Evolutionary conservation across 2,797 vertebrate genomes (phyloP).

Genomic region (Rhinogobio ventralis): DNA sequence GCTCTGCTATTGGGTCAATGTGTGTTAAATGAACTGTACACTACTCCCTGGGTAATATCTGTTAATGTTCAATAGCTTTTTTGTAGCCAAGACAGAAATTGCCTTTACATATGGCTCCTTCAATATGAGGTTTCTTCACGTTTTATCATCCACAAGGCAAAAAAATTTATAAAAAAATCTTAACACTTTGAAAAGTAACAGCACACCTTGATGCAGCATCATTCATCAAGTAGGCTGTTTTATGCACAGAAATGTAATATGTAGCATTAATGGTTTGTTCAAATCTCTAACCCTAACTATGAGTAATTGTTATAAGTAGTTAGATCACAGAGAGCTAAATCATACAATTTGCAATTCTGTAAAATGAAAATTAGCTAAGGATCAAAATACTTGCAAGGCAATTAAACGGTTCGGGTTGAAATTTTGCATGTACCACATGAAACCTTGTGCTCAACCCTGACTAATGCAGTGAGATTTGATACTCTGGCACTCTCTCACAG

Average conservation of each 20-base stretch:
- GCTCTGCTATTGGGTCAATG: neutral
- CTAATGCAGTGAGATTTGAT: conserved; percentile 30
- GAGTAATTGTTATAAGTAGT: neutral
- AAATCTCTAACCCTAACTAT: neutral
- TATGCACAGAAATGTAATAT: neutral
- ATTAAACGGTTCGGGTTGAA: neutral
- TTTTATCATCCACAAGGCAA: neutral
- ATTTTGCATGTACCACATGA: conserved; percentile 26
- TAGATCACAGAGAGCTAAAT: neutral
- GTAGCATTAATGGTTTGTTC: neutral
- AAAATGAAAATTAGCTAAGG: conserved; percentile 14
- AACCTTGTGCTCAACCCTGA: conserved; percentile 37
- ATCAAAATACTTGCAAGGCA: conserved; percentile 15
- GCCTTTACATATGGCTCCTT: neutral
- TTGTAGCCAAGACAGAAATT: neutral
- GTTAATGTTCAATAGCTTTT: neutral
- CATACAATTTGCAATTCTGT: neutral
- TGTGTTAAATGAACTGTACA: neutral
- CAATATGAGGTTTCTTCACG: neutral
- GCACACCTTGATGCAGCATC: neutral
- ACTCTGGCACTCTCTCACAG: conserved; percentile 6
- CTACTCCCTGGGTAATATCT: neutral
- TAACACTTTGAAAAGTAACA: neutral
- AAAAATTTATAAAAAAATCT: rapidly evolving
- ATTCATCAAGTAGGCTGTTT: neutral